Percentiles rank a stretch among this genome's conserved stretches.
Evolutionary conservation across 2,113 vertebrate genomes (phyloP).

Genomic region (Alectura lathami): DNA sequence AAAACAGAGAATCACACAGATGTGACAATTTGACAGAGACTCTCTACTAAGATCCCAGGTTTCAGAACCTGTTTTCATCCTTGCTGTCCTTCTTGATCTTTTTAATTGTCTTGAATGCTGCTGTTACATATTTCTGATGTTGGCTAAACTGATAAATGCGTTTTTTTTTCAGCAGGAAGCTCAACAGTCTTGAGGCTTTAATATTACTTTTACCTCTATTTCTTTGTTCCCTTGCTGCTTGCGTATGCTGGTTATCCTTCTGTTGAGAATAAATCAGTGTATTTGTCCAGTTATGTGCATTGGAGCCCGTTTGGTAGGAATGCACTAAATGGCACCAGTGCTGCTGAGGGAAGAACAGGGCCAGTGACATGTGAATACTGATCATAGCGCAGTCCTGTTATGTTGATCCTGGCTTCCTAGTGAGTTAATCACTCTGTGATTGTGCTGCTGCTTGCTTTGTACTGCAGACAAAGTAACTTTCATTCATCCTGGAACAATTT

Average conservation of each 20-base stretch:
- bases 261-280: neutral
- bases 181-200: neutral
- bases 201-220: neutral
- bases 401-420: neutral
- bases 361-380: neutral
- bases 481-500: neutral
- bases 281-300: neutral
- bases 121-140: neutral
- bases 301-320: neutral
- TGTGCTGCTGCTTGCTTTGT: neutral
- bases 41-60: neutral
- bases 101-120: neutral
- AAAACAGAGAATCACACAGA: neutral
- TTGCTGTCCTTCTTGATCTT: neutral
- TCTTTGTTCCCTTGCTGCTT: neutral
- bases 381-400: neutral
- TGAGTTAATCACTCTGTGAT: neutral
- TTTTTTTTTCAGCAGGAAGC: neutral
- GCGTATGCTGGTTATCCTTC: neutral
- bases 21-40: neutral
- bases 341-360: neutral
- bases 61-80: neutral
- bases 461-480: neutral
- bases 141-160: neutral
- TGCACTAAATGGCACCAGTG: neutral